Conservation (phyloP, 2,113 vertebrate genomes). For the Helogale parvula region DNA sequence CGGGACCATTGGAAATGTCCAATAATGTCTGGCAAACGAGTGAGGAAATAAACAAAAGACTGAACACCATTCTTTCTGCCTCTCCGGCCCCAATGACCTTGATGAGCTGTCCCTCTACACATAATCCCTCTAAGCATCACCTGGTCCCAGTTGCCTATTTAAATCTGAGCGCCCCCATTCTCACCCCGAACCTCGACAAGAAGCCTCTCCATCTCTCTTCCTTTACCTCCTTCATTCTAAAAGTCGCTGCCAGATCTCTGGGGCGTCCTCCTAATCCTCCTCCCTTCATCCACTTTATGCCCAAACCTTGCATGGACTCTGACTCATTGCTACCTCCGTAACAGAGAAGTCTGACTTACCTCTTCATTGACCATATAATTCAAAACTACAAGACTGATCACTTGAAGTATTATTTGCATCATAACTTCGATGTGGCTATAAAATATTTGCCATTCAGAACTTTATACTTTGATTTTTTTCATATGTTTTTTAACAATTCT, state of each 20-base stretch:
- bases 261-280: background rate
- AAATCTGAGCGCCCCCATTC: background rate
- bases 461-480: background rate
- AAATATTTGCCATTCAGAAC: background rate
- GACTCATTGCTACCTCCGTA: background rate
- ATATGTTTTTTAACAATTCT: background rate
- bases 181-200: background rate
- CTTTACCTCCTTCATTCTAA: background rate
- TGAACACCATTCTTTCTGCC: background rate
- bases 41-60: background rate
- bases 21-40: background rate
- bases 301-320: background rate
- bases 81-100: background rate
- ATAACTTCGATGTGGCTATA: background rate
- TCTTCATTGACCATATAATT: background rate
- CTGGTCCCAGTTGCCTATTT: background rate
- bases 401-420: background rate
- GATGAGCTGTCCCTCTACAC: background rate
- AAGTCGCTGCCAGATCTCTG: background rate
- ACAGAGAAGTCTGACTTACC: background rate
- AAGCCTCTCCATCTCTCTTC: background rate
- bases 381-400: background rate
- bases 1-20: background rate
- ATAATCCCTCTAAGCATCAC: background rate
- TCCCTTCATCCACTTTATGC: background rate